phyloP scores from a whole-genome alignment of 2,113 vertebrate species.

The Oncorhynchus kisutch region DNA sequence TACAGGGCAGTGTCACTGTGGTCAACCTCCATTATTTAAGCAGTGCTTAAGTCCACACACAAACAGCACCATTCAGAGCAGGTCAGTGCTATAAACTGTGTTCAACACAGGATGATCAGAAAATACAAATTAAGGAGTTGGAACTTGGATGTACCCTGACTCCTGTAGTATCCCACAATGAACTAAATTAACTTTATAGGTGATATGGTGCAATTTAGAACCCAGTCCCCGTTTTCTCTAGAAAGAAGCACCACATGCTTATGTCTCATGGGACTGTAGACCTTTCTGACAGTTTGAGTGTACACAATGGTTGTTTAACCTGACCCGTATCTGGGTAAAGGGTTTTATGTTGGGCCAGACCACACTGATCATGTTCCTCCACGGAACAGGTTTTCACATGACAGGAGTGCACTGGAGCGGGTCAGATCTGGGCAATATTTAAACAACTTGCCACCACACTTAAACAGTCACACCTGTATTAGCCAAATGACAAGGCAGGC shows the following conservation, averaged over 20 bases:
- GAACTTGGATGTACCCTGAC: background rate
- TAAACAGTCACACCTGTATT: background rate
- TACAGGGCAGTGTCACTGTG: background rate
- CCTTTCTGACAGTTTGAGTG: background rate
- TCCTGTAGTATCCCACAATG: background rate
- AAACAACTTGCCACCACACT: background rate
- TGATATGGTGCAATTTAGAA: background rate
- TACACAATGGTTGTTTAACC: background rate
- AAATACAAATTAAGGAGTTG: background rate
- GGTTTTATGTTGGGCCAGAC: background rate
- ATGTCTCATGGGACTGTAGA: background rate
- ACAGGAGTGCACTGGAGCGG: background rate
- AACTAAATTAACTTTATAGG: no score
- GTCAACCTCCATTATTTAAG: slow-evolving; percentile 27
- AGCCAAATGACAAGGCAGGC: background rate
- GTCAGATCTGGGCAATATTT: background rate
- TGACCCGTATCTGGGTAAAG: background rate
- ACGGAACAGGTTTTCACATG: background rate
- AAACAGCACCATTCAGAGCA: slow-evolving; percentile 1
- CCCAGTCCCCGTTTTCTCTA: background rate
- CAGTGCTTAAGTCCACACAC: slow-evolving; percentile 37
- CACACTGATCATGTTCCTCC: background rate
- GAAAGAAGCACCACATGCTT: background rate
- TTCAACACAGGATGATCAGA: background rate
- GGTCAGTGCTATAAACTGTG: background rate